Conservation (phyloP, 2,888 invertebrate species). For the Teinopalpus imperialis region DNA sequence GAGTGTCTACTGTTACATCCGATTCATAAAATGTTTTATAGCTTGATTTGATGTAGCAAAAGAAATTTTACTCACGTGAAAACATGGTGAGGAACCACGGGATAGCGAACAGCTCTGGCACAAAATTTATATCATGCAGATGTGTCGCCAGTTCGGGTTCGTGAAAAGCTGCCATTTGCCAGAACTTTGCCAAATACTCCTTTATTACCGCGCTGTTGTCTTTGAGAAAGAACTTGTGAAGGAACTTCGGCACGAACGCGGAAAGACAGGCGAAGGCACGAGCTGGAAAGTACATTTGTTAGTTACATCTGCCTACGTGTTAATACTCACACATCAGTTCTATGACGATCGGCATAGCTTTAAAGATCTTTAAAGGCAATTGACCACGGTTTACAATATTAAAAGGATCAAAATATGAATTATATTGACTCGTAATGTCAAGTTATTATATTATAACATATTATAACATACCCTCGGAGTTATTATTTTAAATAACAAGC, state of each 20-base stretch:
- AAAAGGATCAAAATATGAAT: too few relatives aligned
- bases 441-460: too few relatives aligned
- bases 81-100: constrained; percentile 99
- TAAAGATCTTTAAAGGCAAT: too few relatives aligned
- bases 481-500: too few relatives aligned
- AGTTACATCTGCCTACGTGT: not conserved
- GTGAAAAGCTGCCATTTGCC: constrained; percentile 97
- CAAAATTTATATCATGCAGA: constrained; percentile 95
- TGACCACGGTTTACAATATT: too few relatives aligned
- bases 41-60: too few relatives aligned
- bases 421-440: too few relatives aligned
- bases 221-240: constrained; percentile 97
- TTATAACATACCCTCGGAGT: too few relatives aligned
- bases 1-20: too few relatives aligned
- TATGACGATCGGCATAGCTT: too few relatives aligned
- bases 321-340: too few relatives aligned
- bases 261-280: constrained; percentile 97
- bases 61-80: constrained; percentile 97
- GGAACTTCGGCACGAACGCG: constrained; percentile 96
- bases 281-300: constrained; percentile 80
- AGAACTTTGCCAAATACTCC: constrained; percentile 98
- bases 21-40: too few relatives aligned
- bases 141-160: constrained; percentile 96
- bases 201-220: constrained; percentile 98
- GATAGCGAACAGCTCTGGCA: constrained; percentile 98